These are phyloP conservation scores for Procambarus virginalis DNA, from an alignment of 1,140 invertebrate species.

Conservation along the genomic window DNA sequence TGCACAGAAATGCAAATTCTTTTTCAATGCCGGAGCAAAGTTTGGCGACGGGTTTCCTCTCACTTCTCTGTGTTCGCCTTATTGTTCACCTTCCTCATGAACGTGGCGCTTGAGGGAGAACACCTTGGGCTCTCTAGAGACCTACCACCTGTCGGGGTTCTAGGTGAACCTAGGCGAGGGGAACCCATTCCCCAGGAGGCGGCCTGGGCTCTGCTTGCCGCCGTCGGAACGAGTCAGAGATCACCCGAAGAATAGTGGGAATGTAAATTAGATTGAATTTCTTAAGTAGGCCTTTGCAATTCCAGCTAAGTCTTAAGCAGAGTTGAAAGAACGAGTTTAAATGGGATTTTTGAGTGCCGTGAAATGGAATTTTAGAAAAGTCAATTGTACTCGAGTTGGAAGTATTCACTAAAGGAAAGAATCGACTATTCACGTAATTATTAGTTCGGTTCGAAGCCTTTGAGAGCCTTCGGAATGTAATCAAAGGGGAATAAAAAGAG, in stretches of 20 bases:
- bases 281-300: slow-evolving; percentile 63
- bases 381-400: slow-evolving; percentile 65
- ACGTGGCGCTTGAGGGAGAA: not conserved
- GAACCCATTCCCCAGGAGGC: not conserved
- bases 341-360: slow-evolving; percentile 67
- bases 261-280: slow-evolving; percentile 64
- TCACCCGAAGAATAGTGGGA: slow-evolving; percentile 65
- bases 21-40: slow-evolving; percentile 65
- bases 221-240: slow-evolving; percentile 18
- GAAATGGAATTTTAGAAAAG: slow-evolving; percentile 67
- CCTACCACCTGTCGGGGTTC: not conserved
- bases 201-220: not conserved
- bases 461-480: slow-evolving; percentile 61
- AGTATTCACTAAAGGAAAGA: slow-evolving; percentile 64
- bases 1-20: slow-evolving; percentile 67
- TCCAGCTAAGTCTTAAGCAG: slow-evolving; percentile 65
- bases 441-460: slow-evolving; percentile 65
- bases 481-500: slow-evolving; percentile 65
- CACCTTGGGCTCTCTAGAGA: not conserved
- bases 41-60: slow-evolving; percentile 50
- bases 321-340: slow-evolving; percentile 67
- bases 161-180: not conserved
- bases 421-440: slow-evolving; percentile 67
- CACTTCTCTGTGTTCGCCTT: slow-evolving; percentile 39
- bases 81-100: slow-evolving; percentile 47